phyloP scores from a whole-genome alignment of 2,888 invertebrate genomes.

The Ectemnius lituratus region DNA sequence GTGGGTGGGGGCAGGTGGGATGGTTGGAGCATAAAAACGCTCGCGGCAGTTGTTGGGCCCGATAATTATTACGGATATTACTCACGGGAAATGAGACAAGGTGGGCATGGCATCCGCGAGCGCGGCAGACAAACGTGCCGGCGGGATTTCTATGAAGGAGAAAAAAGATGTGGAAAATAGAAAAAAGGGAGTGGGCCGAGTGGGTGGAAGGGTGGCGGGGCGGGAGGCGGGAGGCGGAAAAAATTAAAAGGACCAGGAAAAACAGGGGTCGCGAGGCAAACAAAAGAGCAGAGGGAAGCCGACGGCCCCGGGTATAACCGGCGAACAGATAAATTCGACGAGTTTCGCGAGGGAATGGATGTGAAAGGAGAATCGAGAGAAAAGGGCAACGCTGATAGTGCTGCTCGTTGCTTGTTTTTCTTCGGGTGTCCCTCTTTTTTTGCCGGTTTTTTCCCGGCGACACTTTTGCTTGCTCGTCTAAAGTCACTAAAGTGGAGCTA shows the following conservation, averaged over 20 bases:
- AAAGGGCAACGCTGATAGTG: constrained; percentile 10
- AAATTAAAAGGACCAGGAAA: constrained; percentile 7
- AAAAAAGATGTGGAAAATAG: constrained; percentile 5
- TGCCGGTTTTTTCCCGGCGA: constrained; percentile 15
- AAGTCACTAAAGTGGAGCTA: constrained; percentile 29
- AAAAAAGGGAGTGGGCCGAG: not conserved
- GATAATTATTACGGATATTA: constrained; percentile 51
- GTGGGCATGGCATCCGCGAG: not conserved
- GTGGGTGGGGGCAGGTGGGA: constrained; percentile 1
- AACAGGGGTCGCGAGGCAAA: constrained; percentile 21
- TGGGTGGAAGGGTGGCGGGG: not conserved
- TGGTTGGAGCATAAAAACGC: constrained; percentile 27
- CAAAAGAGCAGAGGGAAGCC: constrained; percentile 43
- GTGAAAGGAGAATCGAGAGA: constrained; percentile 20
- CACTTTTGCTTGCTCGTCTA: constrained; percentile 34
- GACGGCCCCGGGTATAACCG: constrained; percentile 45
- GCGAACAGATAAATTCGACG: constrained; percentile 61
- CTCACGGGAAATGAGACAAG: constrained; percentile 41
- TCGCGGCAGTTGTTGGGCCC: constrained; percentile 28
- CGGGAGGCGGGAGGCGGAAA: constrained; percentile 8
- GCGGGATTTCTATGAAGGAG: not conserved
- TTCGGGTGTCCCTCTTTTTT: constrained; percentile 11
- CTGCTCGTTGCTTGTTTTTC: constrained; percentile 14
- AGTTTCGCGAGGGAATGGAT: constrained; percentile 36
- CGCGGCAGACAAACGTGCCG: too few relatives aligned